Conservation (phyloP, 2,113 vertebrate genomes). For the Ptilonorhynchus violaceus region DNA sequence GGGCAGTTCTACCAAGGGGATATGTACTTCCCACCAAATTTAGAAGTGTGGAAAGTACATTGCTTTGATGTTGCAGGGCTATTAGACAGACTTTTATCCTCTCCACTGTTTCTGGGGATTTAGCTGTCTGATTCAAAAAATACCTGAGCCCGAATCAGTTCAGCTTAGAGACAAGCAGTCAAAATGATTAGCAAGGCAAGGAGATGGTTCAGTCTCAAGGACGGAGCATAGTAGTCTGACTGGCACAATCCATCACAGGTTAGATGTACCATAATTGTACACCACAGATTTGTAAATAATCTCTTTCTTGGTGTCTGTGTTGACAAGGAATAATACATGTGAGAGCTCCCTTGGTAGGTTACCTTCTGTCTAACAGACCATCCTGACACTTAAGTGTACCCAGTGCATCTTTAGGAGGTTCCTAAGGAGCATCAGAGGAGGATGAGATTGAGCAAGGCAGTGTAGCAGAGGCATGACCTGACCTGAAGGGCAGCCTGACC, state of each 20-base stretch:
- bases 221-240: neutral
- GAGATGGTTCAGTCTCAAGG: slow-evolving; percentile 24
- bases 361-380: neutral
- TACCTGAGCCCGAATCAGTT: neutral
- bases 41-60: neutral
- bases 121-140: slow-evolving; percentile 4
- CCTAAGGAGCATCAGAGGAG: neutral
- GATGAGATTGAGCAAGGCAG: neutral
- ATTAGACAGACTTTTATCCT: neutral
- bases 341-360: neutral
- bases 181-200: slow-evolving; percentile 28
- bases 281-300: slow-evolving; percentile 48
- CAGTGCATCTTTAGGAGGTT: neutral
- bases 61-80: neutral
- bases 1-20: neutral
- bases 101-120: neutral
- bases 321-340: neutral
- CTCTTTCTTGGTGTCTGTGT: neutral
- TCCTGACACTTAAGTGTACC: neutral
- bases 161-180: neutral
- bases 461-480: neutral
- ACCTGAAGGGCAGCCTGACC: neutral
- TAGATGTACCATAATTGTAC: slow-evolving; percentile 19
- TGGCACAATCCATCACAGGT: slow-evolving; percentile 34
- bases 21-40: neutral